phyloP scores from a whole-genome alignment of 1,140 invertebrate genomes.

The Drosophila ironensis region DNA sequence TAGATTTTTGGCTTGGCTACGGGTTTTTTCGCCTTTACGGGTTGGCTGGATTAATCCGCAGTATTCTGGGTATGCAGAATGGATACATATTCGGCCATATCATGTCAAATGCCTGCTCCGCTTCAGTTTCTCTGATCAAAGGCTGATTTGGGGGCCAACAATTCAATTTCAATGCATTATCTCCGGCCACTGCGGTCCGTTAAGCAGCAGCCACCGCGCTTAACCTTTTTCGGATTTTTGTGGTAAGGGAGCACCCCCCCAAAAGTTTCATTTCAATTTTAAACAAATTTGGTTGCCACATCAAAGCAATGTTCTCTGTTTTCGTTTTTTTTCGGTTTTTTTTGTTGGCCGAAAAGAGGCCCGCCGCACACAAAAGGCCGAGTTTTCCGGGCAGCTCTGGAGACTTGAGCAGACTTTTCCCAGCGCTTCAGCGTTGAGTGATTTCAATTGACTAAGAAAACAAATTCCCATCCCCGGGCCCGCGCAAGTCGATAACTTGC shows the following conservation, averaged over 20 bases:
- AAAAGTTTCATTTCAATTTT: slow-evolving; percentile 54
- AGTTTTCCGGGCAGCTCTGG: neutral
- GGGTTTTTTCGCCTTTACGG: neutral
- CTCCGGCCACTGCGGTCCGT: slow-evolving; percentile 50
- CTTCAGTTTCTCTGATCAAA: slow-evolving; percentile 24
- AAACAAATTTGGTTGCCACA: slow-evolving; percentile 68
- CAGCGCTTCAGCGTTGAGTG: slow-evolving; percentile 62
- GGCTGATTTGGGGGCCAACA: slow-evolving; percentile 13
- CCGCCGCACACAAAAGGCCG: slow-evolving; percentile 54
- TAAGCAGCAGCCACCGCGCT: slow-evolving; percentile 48
- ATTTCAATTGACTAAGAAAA: slow-evolving; percentile 81
- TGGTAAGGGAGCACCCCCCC: slow-evolving; percentile 33
- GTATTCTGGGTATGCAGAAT: slow-evolving; percentile 10
- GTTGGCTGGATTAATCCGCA: slow-evolving; percentile 3
- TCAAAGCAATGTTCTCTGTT: slow-evolving; percentile 53
- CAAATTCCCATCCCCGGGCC: slow-evolving; percentile 53
- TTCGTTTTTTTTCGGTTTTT: no score
- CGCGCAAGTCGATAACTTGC: slow-evolving; percentile 35
- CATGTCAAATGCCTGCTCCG: slow-evolving; percentile 21
- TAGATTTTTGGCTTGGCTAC: slow-evolving; percentile 1
- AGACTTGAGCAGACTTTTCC: slow-evolving; percentile 6
- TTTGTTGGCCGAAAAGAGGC: slow-evolving; percentile 54
- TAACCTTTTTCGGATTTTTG: slow-evolving; percentile 52
- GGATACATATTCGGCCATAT: neutral
- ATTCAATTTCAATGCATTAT: slow-evolving; percentile 46